These are phyloP conservation scores for Periparus ater DNA, from an alignment of 2,797 vertebrate genomes.

Conservation along the genomic window DNA sequence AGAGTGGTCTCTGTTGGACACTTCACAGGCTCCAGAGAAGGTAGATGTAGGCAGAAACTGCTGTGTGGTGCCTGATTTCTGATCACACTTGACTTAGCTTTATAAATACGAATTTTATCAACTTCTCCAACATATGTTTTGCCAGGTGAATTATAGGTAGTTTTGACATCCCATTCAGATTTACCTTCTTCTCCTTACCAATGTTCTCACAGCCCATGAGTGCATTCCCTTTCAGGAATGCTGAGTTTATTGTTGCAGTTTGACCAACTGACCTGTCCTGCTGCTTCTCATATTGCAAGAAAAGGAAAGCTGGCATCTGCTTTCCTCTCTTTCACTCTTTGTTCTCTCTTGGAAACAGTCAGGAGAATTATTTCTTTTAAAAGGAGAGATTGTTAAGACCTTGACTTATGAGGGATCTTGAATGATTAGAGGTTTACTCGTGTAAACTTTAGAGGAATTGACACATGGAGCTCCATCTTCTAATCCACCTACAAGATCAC, in stretches of 20 bases:
- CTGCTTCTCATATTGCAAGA: background rate
- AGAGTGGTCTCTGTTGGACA: background rate
- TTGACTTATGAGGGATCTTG: background rate
- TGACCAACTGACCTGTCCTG: background rate
- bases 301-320: background rate
- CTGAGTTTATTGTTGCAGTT: background rate
- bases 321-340: background rate
- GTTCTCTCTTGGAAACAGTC: background rate
- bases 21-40: background rate
- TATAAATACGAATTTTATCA: background rate
- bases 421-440: background rate
- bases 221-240: background rate
- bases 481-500: background rate
- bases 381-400: background rate
- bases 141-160: background rate
- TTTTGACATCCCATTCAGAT: background rate
- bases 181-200: background rate
- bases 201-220: rapidly evolving
- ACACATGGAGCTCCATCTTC: background rate
- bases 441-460: background rate
- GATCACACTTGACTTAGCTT: background rate
- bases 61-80: rapidly evolving
- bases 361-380: background rate
- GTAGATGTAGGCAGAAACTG: background rate
- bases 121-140: background rate